These are phyloP conservation scores for Oscheius sp. DNA, from an alignment of 2,888 invertebrate genomes.

Conservation along the genomic window DNA sequence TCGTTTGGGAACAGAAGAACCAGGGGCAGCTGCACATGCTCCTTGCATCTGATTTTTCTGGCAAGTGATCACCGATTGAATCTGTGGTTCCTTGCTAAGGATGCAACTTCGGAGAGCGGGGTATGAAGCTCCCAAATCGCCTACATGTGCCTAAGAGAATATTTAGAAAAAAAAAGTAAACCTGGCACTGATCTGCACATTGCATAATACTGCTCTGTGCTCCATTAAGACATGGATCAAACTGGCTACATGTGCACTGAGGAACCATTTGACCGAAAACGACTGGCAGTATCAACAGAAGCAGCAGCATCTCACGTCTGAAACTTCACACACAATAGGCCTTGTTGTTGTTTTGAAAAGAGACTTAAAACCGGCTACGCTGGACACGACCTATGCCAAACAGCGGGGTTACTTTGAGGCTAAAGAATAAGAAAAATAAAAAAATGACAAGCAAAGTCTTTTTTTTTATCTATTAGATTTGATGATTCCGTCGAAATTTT, in stretches of 20 bases:
- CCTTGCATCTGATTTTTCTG: conserved; percentile 51
- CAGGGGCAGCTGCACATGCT: conserved; percentile 53
- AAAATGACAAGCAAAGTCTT: too few species aligned
- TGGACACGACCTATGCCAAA: background rate
- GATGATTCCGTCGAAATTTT: too few species aligned
- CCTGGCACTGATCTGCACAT: conserved; percentile 65
- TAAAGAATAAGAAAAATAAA: background rate
- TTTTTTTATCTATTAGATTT: too few species aligned
- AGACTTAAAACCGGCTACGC: conserved; percentile 5
- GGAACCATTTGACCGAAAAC: conserved; percentile 51
- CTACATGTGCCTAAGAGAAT: conserved; percentile 56
- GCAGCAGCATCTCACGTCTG: background rate
- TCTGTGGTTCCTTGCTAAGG: conserved; percentile 47
- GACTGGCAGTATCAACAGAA: background rate
- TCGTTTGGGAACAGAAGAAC: conserved; percentile 63
- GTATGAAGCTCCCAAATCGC: conserved; percentile 62
- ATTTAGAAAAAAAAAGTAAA: background rate
- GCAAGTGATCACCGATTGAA: conserved; percentile 54
- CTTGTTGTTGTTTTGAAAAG: conserved; percentile 5
- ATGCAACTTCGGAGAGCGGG: conserved; percentile 55
- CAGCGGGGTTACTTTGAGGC: background rate
- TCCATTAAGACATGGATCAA: conserved; percentile 46
- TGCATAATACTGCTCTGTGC: conserved; percentile 52
- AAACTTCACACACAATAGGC: background rate
- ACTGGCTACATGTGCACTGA: conserved; percentile 61